phyloP scores from a whole-genome alignment of 2,797 vertebrate species.

The Miichthys miiuy region DNA sequence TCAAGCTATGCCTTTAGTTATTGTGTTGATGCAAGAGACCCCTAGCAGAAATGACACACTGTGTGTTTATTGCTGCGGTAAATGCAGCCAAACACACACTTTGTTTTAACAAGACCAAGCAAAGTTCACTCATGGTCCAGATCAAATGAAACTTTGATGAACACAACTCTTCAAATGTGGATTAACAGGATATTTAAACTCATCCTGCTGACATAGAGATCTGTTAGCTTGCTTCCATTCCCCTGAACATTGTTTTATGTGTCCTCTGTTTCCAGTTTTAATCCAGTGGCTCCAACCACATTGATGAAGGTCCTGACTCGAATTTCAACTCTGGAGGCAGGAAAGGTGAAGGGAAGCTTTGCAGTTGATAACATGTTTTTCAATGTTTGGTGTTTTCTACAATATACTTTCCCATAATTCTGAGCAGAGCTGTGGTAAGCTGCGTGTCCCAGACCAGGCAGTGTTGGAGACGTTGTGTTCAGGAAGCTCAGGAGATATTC shows the following conservation, averaged over 20 bases:
- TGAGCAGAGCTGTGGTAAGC: constrained; percentile 87
- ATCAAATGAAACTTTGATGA: background rate
- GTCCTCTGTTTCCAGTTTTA: constrained; percentile 87
- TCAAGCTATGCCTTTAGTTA: too few relatives aligned
- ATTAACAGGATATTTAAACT: too few relatives aligned
- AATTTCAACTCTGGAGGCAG: constrained; percentile 88
- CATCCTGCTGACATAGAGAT: background rate
- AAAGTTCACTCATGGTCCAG: too few relatives aligned
- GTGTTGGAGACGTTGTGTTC: constrained; percentile 89
- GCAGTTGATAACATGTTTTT: background rate
- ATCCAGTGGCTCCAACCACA: constrained; percentile 94
- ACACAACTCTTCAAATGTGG: background rate
- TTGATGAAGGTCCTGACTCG: constrained; percentile 93
- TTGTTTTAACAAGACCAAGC: too few relatives aligned
- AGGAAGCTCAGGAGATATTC: constrained; percentile 94
- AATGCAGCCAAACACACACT: too few relatives aligned
- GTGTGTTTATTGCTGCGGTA: too few relatives aligned
- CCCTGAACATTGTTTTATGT: background rate
- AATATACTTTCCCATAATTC: constrained; percentile 22
- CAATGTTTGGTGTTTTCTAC: background rate
- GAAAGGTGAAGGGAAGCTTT: constrained; percentile 82
- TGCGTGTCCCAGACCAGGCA: constrained; percentile 80
- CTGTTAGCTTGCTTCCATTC: background rate
- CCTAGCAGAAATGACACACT: too few relatives aligned
- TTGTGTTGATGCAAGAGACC: too few relatives aligned